These are phyloP conservation scores for Amiota communis DNA, from an alignment of 2,888 invertebrate species.

Conservation along the genomic window DNA sequence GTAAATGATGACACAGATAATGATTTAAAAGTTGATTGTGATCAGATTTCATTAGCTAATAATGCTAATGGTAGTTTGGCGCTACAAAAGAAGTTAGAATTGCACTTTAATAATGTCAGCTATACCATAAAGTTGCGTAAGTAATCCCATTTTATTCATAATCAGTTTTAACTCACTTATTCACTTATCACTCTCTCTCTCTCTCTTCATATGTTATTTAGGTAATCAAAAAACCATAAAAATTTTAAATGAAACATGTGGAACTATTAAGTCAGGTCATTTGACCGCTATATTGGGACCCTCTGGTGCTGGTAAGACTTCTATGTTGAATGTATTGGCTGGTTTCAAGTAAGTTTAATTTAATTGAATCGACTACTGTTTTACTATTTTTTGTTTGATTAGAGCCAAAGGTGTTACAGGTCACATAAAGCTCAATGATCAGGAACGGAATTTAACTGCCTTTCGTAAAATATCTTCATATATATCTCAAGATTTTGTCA, in stretches of 20 bases:
- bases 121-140: slow-evolving; percentile 56
- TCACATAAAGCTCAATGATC: slow-evolving; percentile 81
- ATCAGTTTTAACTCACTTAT: too few relatives aligned
- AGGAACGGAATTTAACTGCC: slow-evolving; percentile 77
- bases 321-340: slow-evolving; percentile 83
- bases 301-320: slow-evolving; percentile 85
- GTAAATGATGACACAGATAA: background rate
- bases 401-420: slow-evolving; percentile 76
- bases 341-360: slow-evolving; percentile 77
- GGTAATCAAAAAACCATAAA: slow-evolving; percentile 33
- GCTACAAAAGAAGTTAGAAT: slow-evolving; percentile 45
- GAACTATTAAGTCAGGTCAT: slow-evolving; percentile 77
- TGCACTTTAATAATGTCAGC: slow-evolving; percentile 61
- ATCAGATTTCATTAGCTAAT: slow-evolving; percentile 10
- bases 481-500: slow-evolving; percentile 89
- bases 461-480: slow-evolving; percentile 80
- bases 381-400: background rate
- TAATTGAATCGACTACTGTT: too few relatives aligned
- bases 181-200: too few relatives aligned
- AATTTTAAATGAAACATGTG: slow-evolving; percentile 77
- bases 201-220: background rate
- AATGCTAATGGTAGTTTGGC: slow-evolving; percentile 28
- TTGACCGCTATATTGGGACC: slow-evolving; percentile 81
- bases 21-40: background rate
- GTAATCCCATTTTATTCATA: slow-evolving; percentile 22